Conservation (phyloP, 2,113 vertebrate genomes). For the Lamprotornis superbus region DNA sequence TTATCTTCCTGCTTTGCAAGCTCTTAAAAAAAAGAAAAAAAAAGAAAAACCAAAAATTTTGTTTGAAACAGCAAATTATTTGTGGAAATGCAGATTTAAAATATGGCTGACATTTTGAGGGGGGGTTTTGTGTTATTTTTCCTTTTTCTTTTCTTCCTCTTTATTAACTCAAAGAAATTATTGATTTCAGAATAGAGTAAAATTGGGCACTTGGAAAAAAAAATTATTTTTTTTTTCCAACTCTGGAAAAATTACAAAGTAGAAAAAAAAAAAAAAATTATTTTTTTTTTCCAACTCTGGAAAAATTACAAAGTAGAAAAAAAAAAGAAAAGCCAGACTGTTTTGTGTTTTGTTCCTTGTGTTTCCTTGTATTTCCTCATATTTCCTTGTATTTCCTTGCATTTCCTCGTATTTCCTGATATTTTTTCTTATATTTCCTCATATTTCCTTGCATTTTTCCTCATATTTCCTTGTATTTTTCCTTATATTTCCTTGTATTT, state of each 20-base stretch:
- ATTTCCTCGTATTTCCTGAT: too few relatives aligned
- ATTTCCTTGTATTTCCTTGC: too few relatives aligned
- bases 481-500: too few relatives aligned
- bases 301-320: too few relatives aligned
- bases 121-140: background rate
- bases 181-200: background rate
- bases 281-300: too few relatives aligned
- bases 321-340: background rate
- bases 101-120: background rate
- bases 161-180: background rate
- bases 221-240: background rate
- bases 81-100: background rate
- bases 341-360: background rate
- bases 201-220: background rate
- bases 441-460: too few relatives aligned
- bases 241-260: background rate
- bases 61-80: background rate
- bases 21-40: background rate
- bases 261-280: background rate
- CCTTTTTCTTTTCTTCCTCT: background rate
- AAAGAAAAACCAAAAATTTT: rapidly evolving
- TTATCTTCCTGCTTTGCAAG: background rate
- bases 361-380: too few relatives aligned
- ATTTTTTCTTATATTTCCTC: too few relatives aligned
- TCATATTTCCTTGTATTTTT: too few relatives aligned